phyloP scores from a whole-genome alignment of 2,797 vertebrate species.

The Silurus aristotelis region DNA sequence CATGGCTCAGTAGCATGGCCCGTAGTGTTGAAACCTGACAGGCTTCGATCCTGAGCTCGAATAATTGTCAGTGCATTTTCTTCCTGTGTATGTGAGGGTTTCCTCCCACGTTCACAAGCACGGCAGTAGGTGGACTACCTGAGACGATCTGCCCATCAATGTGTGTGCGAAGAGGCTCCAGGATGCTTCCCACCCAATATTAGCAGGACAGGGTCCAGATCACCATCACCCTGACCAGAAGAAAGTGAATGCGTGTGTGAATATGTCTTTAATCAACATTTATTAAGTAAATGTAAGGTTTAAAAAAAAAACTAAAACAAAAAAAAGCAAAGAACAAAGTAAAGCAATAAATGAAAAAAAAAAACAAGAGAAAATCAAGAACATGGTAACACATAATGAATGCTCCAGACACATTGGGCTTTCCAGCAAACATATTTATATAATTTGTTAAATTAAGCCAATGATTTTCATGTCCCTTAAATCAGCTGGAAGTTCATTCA shows the following conservation, averaged over 20 bases:
- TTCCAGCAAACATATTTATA: background rate
- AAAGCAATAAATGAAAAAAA: background rate
- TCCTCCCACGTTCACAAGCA: background rate
- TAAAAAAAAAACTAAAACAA: background rate
- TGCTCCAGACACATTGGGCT: no score
- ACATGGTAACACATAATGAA: background rate
- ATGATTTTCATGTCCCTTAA: background rate
- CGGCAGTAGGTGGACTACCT: background rate
- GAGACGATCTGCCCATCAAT: background rate
- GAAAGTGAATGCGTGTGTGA: background rate
- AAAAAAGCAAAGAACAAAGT: background rate
- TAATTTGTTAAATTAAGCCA: background rate
- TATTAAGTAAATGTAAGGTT: background rate
- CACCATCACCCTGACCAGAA: background rate
- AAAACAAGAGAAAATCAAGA: background rate
- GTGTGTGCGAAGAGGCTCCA: background rate
- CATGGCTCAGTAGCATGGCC: background rate
- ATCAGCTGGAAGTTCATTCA: background rate
- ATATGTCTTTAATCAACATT: background rate
- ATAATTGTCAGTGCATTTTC: background rate
- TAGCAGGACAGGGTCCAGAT: background rate
- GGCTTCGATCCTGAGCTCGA: background rate
- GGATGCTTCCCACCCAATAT: background rate
- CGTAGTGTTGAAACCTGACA: background rate
- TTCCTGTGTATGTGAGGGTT: background rate